A percentile compares a stretch with the other conserved stretches of the same genome.
phyloP scores from a whole-genome alignment of 2,797 vertebrate genomes.

The Mormyrops boulengeri region DNA sequence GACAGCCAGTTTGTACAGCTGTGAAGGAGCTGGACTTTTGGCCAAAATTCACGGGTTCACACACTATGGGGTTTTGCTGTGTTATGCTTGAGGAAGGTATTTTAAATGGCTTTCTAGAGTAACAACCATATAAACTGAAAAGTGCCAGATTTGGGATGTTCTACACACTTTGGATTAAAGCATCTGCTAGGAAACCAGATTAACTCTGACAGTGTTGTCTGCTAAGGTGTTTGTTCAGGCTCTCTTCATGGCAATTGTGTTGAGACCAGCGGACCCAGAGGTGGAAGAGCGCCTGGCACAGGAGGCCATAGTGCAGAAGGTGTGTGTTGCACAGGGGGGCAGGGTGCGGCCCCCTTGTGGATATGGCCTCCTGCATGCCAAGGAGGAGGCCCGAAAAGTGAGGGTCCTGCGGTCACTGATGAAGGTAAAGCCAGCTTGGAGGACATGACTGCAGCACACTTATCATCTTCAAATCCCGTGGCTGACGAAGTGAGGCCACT shows the following conservation, averaged over 20 bases:
- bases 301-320: constrained; percentile 50
- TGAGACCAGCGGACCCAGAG: constrained; percentile 66
- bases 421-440: constrained; percentile 45
- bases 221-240: constrained; percentile 59
- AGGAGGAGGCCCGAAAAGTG: constrained; percentile 66
- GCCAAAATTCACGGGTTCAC: not conserved
- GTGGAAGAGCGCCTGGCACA: constrained; percentile 58
- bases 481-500: not conserved
- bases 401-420: constrained; percentile 56
- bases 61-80: not conserved
- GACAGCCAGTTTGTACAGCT: not conserved
- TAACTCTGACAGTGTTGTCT: not conserved
- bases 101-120: not conserved
- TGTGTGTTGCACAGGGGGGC: constrained; percentile 35
- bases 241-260: constrained; percentile 47
- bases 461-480: not conserved
- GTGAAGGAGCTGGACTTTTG: not conserved
- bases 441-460: not conserved
- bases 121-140: not conserved
- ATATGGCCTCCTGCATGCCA: constrained; percentile 67
- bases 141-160: not conserved
- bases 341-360: constrained; percentile 63
- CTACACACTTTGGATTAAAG: not conserved
- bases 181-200: not conserved
- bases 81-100: not conserved